Evolutionary conservation across 1,140 invertebrate species (phyloP).

Genomic region (Drosophila mayri): DNA sequence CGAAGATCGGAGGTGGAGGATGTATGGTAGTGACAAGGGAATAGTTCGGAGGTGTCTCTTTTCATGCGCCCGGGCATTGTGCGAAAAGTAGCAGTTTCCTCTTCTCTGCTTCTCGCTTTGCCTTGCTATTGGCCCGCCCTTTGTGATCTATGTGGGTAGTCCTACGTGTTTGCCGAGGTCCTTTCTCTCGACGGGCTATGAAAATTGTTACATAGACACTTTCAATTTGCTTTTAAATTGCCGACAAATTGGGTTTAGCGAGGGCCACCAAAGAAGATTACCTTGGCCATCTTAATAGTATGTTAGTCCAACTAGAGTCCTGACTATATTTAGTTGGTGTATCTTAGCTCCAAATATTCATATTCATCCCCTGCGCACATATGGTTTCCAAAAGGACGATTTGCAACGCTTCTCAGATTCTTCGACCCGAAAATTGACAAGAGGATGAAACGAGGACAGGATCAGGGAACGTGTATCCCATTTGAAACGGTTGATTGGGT

Average conservation of each 20-base stretch:
- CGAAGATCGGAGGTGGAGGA: conserved; percentile 16
- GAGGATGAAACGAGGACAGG: conserved; percentile 18
- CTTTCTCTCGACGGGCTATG: conserved; percentile 47
- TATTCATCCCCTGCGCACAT: conserved; percentile 11
- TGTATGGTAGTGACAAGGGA: conserved; percentile 69
- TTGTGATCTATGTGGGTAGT: conserved; percentile 60
- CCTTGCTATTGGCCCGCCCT: conserved; percentile 23
- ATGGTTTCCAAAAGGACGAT: conserved; percentile 20
- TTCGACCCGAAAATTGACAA: conserved; percentile 32
- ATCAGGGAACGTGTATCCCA: conserved; percentile 49
- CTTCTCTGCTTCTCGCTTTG: conserved; percentile 13
- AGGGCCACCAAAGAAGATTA: conserved; percentile 52
- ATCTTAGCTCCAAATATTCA: background rate
- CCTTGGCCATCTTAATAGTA: background rate
- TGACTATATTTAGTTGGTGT: conserved; percentile 15
- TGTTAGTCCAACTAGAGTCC: conserved; percentile 3
- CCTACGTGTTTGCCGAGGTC: conserved; percentile 52
- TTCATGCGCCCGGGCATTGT: conserved; percentile 72
- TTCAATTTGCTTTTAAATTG: conserved; percentile 67
- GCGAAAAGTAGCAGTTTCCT: conserved; percentile 78
- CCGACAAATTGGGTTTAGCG: conserved; percentile 61
- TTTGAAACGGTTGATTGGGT: conserved; percentile 74
- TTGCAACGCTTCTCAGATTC: conserved; percentile 49
- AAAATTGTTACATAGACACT: conserved; percentile 46
- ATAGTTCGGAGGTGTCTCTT: conserved; percentile 79